These are phyloP conservation scores for Plumapathes pennacea DNA, from an alignment of 92 coral and sea anemone species.

Conservation along the genomic window DNA sequence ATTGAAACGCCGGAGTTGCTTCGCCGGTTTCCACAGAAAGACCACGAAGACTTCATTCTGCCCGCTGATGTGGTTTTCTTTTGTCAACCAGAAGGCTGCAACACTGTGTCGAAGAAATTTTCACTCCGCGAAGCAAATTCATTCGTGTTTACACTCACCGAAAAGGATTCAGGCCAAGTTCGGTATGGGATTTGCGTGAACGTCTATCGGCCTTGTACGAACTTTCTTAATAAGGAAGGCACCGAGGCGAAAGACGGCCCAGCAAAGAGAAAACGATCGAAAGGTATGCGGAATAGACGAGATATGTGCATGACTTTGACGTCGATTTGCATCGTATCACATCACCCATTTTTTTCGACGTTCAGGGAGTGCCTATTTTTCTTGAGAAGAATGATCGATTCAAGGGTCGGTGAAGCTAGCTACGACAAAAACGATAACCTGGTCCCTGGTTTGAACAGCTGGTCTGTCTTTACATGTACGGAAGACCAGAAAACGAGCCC, in stretches of 20 bases:
- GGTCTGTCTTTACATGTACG: constrained; percentile 95
- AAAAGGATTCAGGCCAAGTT: constrained; percentile 88
- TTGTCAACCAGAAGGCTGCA: constrained; percentile 98
- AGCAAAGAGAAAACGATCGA: constrained; percentile 55
- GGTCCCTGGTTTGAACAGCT: constrained; percentile 85
- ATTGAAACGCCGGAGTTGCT: constrained; percentile 91
- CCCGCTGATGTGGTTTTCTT: constrained; percentile 99
- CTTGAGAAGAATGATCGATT: constrained; percentile 93
- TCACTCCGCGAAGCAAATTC: constrained; percentile 95
- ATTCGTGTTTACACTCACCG: constrained; percentile 92
- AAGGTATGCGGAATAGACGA: constrained; percentile 46
- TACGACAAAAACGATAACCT: constrained; percentile 77
- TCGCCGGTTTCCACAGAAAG: constrained; percentile 88
- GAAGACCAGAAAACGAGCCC: constrained; percentile 92
- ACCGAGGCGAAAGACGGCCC: constrained; percentile 29
- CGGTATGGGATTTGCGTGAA: constrained; percentile 97
- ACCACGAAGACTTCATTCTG: constrained; percentile 83
- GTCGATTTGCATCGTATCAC: constrained; percentile 89
- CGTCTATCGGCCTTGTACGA: constrained; percentile 91
- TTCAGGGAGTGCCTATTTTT: constrained; percentile 98
- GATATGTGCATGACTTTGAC: constrained; percentile 95
- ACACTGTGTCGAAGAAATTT: constrained; percentile 90
- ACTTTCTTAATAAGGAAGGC: constrained; percentile 65
- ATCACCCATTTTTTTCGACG: constrained; percentile 95
- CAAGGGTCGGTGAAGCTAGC: constrained; percentile 58